Evolutionary conservation across 2,888 invertebrate genomes (phyloP).

Genomic region (Drosophila algonquin): DNA sequence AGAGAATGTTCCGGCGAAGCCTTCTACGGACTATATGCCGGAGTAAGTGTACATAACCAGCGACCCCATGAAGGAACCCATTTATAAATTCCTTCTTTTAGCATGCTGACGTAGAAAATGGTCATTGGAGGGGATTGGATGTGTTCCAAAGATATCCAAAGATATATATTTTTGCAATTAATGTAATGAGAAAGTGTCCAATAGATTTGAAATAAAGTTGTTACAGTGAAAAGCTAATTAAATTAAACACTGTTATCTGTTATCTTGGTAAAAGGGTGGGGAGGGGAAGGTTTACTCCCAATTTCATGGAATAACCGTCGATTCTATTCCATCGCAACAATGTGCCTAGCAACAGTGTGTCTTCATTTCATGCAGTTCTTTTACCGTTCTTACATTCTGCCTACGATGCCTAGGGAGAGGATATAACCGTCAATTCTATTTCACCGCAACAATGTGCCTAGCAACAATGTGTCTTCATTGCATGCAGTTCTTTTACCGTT

Average conservation of each 20-base stretch:
- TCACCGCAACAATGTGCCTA: too few relatives aligned
- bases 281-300: too few relatives aligned
- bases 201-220: constrained; percentile 8
- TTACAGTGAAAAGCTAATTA: constrained; percentile 1
- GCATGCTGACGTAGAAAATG: constrained; percentile 42
- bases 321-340: too few relatives aligned
- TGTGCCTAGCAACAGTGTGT: too few relatives aligned
- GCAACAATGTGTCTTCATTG: too few relatives aligned
- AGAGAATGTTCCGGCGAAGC: constrained; percentile 29
- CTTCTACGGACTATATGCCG: constrained; percentile 42
- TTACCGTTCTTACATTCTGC: too few relatives aligned
- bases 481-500: too few relatives aligned
- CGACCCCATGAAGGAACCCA: not conserved
- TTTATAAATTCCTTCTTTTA: not conserved
- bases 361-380: too few relatives aligned
- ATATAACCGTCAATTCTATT: too few relatives aligned
- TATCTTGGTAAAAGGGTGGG: not conserved
- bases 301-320: too few relatives aligned
- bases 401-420: too few relatives aligned
- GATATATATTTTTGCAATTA: constrained; percentile 39
- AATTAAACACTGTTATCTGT: not conserved
- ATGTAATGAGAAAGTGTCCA: constrained; percentile 2
- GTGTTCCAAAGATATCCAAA: not conserved
- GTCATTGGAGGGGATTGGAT: not conserved
- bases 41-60: constrained; percentile 21